Conservation (phyloP, 2,888 invertebrate species). For the Eumerus sabulonum region DNA sequence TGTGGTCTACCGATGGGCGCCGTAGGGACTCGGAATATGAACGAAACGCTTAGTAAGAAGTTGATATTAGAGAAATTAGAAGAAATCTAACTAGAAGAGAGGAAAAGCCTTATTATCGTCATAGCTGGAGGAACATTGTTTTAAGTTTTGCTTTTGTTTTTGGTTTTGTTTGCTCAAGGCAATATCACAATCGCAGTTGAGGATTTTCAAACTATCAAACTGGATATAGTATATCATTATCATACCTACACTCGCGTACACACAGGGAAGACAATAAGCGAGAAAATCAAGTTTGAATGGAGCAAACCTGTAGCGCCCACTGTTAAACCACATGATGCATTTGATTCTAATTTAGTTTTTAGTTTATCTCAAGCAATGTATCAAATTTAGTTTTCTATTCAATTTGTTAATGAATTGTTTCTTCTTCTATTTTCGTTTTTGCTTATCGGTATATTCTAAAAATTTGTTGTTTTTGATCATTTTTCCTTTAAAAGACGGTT, state of each 20-base stretch:
- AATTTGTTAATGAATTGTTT: not conserved
- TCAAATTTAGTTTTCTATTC: constrained; percentile 8
- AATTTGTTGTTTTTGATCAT: constrained; percentile 13
- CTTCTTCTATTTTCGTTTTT: constrained; percentile 10
- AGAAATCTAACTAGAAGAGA: no score
- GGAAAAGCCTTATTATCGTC: no score
- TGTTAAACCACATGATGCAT: constrained; percentile 16
- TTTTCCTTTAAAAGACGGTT: constrained; percentile 59
- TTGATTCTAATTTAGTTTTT: no score
- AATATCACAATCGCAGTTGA: not conserved
- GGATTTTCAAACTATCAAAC: no score
- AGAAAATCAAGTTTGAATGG: no score
- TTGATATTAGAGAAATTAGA: no score
- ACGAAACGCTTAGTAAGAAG: no score
- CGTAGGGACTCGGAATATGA: no score
- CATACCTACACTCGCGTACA: no score
- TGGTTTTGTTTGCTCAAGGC: not conserved
- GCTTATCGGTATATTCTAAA: constrained; percentile 19
- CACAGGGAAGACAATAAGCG: no score
- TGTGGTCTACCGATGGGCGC: constrained; percentile 1
- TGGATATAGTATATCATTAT: no score
- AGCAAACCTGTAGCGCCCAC: not conserved
- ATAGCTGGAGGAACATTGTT: no score
- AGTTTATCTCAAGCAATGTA: constrained; percentile 7
- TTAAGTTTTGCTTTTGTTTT: not conserved